Evolutionary conservation across 92 coral and sea anemone species (phyloP).

Genomic region (Parazoanthus atlanticus): DNA sequence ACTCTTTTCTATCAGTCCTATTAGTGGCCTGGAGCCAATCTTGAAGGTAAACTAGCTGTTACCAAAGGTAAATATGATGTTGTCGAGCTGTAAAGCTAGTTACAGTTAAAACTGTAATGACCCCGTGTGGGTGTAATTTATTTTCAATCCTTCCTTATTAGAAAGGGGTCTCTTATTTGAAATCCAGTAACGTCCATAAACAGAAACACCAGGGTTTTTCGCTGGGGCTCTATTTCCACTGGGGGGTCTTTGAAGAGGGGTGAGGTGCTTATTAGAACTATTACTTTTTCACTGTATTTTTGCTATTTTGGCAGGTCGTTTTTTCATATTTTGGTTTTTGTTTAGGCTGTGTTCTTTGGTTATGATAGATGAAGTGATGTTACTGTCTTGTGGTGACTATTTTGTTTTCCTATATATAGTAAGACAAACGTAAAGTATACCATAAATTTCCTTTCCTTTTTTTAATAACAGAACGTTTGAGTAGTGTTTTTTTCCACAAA

Average conservation of each 20-base stretch:
- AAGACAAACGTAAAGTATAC: background rate
- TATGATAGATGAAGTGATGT: too few relatives aligned
- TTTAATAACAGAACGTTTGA: constrained; percentile 11
- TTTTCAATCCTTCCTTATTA: constrained; percentile 26
- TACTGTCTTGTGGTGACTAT: background rate
- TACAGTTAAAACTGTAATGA: constrained; percentile 24
- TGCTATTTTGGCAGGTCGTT: constrained; percentile 7
- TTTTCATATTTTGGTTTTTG: background rate
- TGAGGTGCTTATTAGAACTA: constrained; percentile 5
- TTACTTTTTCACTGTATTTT: background rate
- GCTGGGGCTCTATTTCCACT: too few relatives aligned
- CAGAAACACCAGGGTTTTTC: constrained; percentile 34
- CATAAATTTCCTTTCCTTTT: background rate
- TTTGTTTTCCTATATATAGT: constrained; percentile 6
- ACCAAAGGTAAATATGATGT: constrained; percentile 27
- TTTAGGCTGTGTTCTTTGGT: too few relatives aligned
- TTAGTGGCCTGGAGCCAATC: too few relatives aligned
- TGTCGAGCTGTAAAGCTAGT: constrained; percentile 33
- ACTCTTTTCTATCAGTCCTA: too few relatives aligned
- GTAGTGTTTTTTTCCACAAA: background rate
- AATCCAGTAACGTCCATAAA: constrained; percentile 27
- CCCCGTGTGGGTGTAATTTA: constrained; percentile 4
- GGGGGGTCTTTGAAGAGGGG: constrained; percentile 7
- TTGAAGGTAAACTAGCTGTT: background rate
- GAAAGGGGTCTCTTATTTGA: constrained; percentile 23